Percentiles rank a stretch among this genome's conserved stretches.
Conservation (phyloP, 2,888 invertebrate species). For the Blastobasis lacticolella region DNA sequence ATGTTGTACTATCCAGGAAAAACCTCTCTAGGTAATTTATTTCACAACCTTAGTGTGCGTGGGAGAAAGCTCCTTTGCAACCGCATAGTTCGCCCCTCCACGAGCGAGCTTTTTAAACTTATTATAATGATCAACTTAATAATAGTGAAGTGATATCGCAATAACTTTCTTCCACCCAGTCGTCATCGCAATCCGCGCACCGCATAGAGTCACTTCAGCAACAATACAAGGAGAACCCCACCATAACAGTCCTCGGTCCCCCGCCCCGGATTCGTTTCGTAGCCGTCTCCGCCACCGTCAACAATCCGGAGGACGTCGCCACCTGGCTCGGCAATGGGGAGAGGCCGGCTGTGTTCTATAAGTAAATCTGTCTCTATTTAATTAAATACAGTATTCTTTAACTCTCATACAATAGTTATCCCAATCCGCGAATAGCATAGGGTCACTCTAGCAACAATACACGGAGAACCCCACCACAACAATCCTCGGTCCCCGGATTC, state of each 20-base stretch:
- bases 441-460: slow-evolving; percentile 41
- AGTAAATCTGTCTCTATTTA: slow-evolving; percentile 37
- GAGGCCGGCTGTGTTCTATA: slow-evolving; percentile 66
- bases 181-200: slow-evolving; percentile 50
- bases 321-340: slow-evolving; percentile 77
- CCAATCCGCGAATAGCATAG: slow-evolving; percentile 52
- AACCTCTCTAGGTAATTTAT: too few relatives aligned
- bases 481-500: slow-evolving; percentile 31
- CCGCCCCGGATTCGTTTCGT: slow-evolving; percentile 75
- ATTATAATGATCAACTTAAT: too few relatives aligned
- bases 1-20: too few relatives aligned
- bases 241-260: slow-evolving; percentile 1
- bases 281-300: slow-evolving; percentile 86
- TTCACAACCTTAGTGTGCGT: too few relatives aligned
- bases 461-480: slow-evolving; percentile 17
- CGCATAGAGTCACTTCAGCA: slow-evolving; percentile 50
- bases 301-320: slow-evolving; percentile 84
- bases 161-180: slow-evolving; percentile 24
- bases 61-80: too few relatives aligned
- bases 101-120: too few relatives aligned
- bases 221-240: slow-evolving; percentile 28
- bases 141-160: too few relatives aligned
- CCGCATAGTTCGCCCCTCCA: too few relatives aligned
- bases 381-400: too few relatives aligned
- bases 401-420: too few relatives aligned